Conservation (phyloP, 2,888 invertebrate genomes). For the Argyresthia albistria region DNA sequence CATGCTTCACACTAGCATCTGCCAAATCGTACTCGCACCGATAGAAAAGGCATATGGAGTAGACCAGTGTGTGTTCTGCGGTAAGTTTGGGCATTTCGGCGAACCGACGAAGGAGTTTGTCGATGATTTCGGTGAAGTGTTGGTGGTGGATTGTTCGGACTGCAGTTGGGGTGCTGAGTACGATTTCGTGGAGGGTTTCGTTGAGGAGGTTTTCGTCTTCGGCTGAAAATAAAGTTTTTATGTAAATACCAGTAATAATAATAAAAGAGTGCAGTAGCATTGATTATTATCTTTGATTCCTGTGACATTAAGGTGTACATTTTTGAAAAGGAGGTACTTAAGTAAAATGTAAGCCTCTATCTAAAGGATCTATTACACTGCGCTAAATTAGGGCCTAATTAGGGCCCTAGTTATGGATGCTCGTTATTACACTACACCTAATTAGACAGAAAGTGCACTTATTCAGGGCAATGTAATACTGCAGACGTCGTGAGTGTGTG, state of each 20-base stretch:
- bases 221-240: slow-evolving; percentile 19
- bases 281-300: too few species aligned
- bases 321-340: too few species aligned
- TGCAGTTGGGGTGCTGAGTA: slow-evolving; percentile 28
- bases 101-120: slow-evolving; percentile 20
- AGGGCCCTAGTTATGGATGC: too few species aligned
- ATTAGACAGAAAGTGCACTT: too few species aligned
- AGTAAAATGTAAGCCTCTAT: too few species aligned
- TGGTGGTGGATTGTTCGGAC: slow-evolving; percentile 38
- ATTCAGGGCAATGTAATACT: too few species aligned
- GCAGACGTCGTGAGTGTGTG: too few species aligned
- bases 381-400: too few species aligned
- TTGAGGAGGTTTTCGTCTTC: slow-evolving; percentile 20
- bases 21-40: slow-evolving; percentile 38
- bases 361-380: too few species aligned
- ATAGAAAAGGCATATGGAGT: slow-evolving; percentile 31
- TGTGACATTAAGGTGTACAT: too few species aligned
- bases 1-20: slow-evolving; percentile 29
- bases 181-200: slow-evolving; percentile 24
- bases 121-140: slow-evolving; percentile 20
- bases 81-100: slow-evolving; percentile 12
- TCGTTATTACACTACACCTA: too few species aligned
- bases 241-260: not conserved
- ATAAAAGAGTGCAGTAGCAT: too few species aligned
- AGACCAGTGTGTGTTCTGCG: slow-evolving; percentile 21